These are phyloP conservation scores for Patella pellucida DNA, from an alignment of 2,888 invertebrate genomes.

Conservation along the genomic window DNA sequence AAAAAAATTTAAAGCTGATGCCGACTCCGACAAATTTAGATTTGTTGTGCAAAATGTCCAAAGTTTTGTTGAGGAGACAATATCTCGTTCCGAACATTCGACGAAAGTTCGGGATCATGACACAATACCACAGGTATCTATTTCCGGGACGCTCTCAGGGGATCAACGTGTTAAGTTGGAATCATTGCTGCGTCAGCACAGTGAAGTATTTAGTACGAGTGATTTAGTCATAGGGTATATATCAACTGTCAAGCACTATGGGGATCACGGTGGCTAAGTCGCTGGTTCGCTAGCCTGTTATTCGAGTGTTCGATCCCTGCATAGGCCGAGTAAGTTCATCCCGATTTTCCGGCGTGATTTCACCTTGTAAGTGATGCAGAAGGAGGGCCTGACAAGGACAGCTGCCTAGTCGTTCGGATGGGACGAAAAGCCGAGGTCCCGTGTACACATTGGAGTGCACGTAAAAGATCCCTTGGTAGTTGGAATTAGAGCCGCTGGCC, in stretches of 20 bases:
- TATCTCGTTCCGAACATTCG: not conserved
- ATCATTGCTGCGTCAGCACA: not conserved
- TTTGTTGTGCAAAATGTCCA: not conserved
- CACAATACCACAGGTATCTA: not conserved
- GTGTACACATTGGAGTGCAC: too few relatives aligned
- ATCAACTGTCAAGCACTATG: conserved; percentile 19
- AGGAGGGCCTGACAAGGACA: too few relatives aligned
- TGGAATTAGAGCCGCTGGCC: too few relatives aligned
- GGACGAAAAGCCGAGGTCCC: too few relatives aligned
- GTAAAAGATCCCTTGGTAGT: too few relatives aligned
- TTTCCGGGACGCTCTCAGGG: not conserved
- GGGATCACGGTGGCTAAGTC: too few relatives aligned
- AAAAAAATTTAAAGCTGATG: not conserved
- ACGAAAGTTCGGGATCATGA: not conserved
- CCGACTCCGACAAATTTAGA: not conserved
- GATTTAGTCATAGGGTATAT: conserved; percentile 27
- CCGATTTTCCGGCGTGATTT: too few relatives aligned
- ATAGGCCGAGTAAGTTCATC: too few relatives aligned
- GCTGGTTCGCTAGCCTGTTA: too few relatives aligned
- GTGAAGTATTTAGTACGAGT: conserved; percentile 16
- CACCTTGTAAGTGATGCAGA: too few relatives aligned
- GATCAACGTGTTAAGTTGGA: not conserved
- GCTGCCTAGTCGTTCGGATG: too few relatives aligned
- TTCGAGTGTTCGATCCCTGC: too few relatives aligned
- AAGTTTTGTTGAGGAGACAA: not conserved